A percentile compares a stretch with the other conserved stretches of the same genome.
These are phyloP conservation scores for Drosophila carrolli DNA, from an alignment of 1,140 invertebrate genomes.

Conservation along the genomic window DNA sequence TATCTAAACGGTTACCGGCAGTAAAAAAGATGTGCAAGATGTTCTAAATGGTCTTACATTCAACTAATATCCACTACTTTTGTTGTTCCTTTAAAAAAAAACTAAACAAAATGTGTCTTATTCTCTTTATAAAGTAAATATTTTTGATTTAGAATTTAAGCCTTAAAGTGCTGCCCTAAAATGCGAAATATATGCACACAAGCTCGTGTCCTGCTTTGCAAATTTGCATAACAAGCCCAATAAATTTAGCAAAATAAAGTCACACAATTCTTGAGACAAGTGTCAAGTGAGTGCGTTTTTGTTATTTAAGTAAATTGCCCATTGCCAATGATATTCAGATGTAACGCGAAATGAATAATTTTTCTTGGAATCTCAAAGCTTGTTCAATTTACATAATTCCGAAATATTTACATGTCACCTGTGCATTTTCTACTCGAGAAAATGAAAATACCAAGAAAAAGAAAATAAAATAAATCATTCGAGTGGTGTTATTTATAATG, in stretches of 20 bases:
- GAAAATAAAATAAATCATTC: constrained; percentile 31
- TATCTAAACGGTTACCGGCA: neutral
- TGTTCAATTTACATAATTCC: constrained; percentile 23
- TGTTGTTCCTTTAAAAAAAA: too few species aligned
- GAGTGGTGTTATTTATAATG: constrained; percentile 12
- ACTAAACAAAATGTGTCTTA: too few species aligned
- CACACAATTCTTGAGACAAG: neutral
- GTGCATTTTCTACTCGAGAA: neutral
- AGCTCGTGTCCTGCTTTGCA: neutral
- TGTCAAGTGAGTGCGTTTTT: neutral
- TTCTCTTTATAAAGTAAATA: neutral
- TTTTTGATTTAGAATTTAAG: neutral
- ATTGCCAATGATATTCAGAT: neutral
- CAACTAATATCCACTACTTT: neutral
- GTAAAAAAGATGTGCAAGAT: neutral
- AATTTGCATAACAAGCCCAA: constrained; percentile 1
- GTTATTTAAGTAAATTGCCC: neutral
- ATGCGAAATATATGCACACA: neutral
- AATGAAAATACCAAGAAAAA: neutral
- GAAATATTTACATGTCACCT: constrained; percentile 27
- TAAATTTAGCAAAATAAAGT: neutral
- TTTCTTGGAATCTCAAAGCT: constrained; percentile 3
- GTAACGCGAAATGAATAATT: neutral
- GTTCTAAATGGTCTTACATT: neutral
- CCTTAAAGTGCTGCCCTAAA: neutral